Evolutionary conservation across 2,888 invertebrate species (phyloP), one percentile per base, ranked within the genome.

Genomic region (Lepidocyrtinus sp.): DNA sequence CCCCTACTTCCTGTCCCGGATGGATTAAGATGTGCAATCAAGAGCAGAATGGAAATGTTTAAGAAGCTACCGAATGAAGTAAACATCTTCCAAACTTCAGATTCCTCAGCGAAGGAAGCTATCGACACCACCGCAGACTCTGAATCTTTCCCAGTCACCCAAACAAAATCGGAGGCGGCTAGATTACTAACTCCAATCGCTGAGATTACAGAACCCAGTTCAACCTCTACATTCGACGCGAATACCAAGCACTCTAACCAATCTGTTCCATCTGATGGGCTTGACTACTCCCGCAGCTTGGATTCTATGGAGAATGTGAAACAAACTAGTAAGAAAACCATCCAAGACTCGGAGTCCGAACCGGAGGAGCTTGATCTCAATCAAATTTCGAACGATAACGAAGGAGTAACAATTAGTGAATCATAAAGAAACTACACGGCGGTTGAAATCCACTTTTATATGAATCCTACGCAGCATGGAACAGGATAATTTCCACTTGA

Each of bases 51-150:
- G 3, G 80, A 79, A 24, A 75, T 72, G 22, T 77, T 85, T 26
- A 50, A 80, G 12, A 77, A 75, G 12, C 72, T 84, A 36, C 61
- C 45, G 12, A 75, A 1, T 3, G 25, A 59, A 21, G 67, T 24
- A 0, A 22, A 50, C 17, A 7, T 27, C 22, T n/a, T 22, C 17
- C 15, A 25, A 17, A 7, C 17, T 12, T 1, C 1, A 1, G 17
- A 9, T 15, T 1, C 21, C 15, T n/a, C 69, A 55, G 9, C 24
- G 0, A 22, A 36, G n/a, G 55, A 65, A 7, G 64, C 75, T 0
- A 72, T 61, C 1, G 82, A 82, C 26, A 36, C 62, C 7, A 82
- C 82, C 15, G 82, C 82, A 1, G 82, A 82, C 27, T 75, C 82
- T 5, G 82, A 75, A 59, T 82, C 82, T 12, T 36, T 67, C 19